Percentiles rank a stretch among this genome's conserved stretches.
phyloP scores from a whole-genome alignment of 2,797 vertebrate genomes.

The Leptatherina wallacei region DNA sequence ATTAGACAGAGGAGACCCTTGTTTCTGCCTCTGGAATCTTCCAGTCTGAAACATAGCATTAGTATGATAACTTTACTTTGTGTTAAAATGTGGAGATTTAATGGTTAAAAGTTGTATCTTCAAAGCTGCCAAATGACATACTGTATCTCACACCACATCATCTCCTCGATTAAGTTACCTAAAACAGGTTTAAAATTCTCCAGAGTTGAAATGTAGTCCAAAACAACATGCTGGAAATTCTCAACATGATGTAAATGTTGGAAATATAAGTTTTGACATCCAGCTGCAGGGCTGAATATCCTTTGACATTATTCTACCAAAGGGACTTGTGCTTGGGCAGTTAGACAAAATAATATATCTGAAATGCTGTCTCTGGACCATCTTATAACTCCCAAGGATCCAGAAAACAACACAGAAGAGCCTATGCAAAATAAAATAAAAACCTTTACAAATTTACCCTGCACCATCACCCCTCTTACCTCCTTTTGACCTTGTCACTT shows the following conservation, averaged over 20 bases:
- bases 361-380: too few relatives aligned
- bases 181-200: neutral
- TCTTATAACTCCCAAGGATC: too few relatives aligned
- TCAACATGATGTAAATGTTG: neutral
- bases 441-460: too few relatives aligned
- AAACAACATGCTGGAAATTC: neutral
- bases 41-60: constrained; percentile 31
- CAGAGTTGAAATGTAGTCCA: too few relatives aligned
- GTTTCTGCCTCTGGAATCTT: constrained; percentile 29
- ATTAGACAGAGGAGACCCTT: constrained; percentile 58
- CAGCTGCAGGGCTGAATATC: neutral
- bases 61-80: constrained; percentile 18
- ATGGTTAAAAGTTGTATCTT: neutral
- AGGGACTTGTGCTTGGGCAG: too few relatives aligned
- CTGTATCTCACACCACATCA: neutral
- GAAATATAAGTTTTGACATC: neutral
- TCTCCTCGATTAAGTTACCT: neutral
- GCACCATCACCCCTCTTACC: too few relatives aligned
- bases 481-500: too few relatives aligned
- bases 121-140: neutral
- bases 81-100: neutral
- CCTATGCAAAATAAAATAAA: too few relatives aligned
- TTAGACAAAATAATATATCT: too few relatives aligned
- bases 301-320: neutral
- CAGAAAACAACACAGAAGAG: too few relatives aligned